These are phyloP conservation scores for Lanistes nyassanus DNA, from an alignment of 1,140 invertebrate genomes.

Conservation along the genomic window DNA sequence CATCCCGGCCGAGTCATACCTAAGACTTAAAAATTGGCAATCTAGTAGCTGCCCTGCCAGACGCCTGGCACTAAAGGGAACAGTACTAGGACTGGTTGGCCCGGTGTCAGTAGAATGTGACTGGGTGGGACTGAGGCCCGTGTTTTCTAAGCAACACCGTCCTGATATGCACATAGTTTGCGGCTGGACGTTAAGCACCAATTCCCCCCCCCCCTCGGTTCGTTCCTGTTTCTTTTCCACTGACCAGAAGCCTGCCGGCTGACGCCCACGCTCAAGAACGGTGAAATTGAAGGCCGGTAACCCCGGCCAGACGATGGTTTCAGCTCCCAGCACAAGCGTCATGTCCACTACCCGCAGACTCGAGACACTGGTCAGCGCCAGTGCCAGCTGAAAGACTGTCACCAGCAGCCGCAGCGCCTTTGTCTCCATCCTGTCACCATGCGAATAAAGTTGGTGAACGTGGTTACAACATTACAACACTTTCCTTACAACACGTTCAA, in stretches of 20 bases:
- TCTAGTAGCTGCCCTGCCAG: too few species aligned
- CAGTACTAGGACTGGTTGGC: too few species aligned
- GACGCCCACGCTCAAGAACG: constrained; percentile 17
- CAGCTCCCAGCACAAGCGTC: constrained; percentile 25
- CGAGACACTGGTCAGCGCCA: neutral
- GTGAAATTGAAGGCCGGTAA: constrained; percentile 39
- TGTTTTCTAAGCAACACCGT: neutral
- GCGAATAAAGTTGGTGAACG: too few species aligned
- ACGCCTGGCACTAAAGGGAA: too few species aligned
- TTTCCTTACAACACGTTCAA: neutral
- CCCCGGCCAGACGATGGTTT: constrained; percentile 42
- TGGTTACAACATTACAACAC: neutral
- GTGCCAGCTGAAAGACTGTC: neutral
- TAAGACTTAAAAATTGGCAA: too few species aligned
- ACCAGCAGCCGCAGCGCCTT: neutral
- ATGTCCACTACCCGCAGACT: constrained; percentile 30
- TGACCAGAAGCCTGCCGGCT: constrained; percentile 13
- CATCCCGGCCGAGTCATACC: too few species aligned
- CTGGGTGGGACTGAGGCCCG: neutral
- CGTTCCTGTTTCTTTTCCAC: neutral
- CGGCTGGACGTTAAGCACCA: too few species aligned
- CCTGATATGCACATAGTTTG: neutral
- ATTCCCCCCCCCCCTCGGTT: neutral
- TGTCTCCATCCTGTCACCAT: neutral
- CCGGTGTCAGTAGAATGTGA: neutral